These are phyloP conservation scores for Drosophila neotestacea DNA, from an alignment of 2,888 invertebrate species.

Conservation along the genomic window DNA sequence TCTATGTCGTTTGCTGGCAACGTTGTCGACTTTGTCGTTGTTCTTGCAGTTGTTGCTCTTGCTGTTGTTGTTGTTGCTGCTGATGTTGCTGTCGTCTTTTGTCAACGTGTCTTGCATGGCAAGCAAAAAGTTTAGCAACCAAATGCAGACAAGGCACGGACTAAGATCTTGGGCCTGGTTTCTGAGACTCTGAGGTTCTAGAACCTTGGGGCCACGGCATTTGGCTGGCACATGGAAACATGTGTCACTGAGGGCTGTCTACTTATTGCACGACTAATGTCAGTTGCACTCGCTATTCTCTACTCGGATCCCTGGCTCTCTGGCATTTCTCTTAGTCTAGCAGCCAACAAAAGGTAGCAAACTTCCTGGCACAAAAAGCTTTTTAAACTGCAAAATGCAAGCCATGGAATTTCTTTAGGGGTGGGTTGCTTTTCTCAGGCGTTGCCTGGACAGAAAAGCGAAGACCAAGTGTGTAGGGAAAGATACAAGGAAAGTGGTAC, in stretches of 20 bases:
- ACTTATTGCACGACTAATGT: constrained; percentile 80
- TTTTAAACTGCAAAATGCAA: constrained; percentile 69
- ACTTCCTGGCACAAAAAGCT: constrained; percentile 69
- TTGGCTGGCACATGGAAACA: constrained; percentile 68
- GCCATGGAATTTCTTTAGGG: constrained; percentile 59
- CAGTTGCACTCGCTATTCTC: constrained; percentile 62
- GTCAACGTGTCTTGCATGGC: constrained; percentile 79
- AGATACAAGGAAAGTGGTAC: not conserved
- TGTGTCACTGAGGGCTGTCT: constrained; percentile 78
- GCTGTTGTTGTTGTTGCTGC: constrained; percentile 16
- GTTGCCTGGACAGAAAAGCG: constrained; percentile 5
- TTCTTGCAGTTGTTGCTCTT: constrained; percentile 21
- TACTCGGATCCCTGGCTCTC: not conserved
- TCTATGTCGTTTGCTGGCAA: constrained; percentile 69
- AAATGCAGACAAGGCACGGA: constrained; percentile 40
- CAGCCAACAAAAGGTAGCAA: constrained; percentile 75
- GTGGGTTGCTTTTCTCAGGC: constrained; percentile 22
- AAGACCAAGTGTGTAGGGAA: not conserved
- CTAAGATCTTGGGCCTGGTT: constrained; percentile 42
- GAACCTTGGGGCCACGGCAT: constrained; percentile 42
- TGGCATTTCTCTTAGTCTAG: constrained; percentile 7
- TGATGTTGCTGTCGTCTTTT: constrained; percentile 66
- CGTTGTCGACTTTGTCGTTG: constrained; percentile 42
- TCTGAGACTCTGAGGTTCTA: constrained; percentile 8
- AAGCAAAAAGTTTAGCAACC: constrained; percentile 67